Evolutionary conservation across 1,140 invertebrate genomes (phyloP), one percentile per base, ranked within the genome.

Genomic region (Andrena cerasifolii): DNA sequence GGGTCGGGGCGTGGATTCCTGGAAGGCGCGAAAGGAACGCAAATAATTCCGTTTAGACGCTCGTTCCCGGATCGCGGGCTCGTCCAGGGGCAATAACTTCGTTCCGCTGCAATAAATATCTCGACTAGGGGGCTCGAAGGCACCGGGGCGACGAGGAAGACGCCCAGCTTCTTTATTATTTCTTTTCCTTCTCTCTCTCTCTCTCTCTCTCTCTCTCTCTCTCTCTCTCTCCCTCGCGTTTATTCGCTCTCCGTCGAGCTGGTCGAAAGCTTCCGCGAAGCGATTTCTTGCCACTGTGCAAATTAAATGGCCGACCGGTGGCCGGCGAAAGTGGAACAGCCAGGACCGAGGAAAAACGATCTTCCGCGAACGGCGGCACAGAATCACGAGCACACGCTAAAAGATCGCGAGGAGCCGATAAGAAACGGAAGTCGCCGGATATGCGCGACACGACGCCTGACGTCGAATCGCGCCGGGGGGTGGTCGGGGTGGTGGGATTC

Each of bases 61-160:
- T 82, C 53, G 51, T 78, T 61, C 56, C 40, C 33, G 61, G 33
- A 67, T 47, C 47, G 43, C 36, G 54, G 28, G 7, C 53, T 53
- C 56, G 53, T 63, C 47, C 61, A n/a, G n/a, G 10, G 40, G 36
- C 63, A 67, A 70, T 79, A 79, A 82, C 72, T 63, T 82, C 59
- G 45, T 51, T 71, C 49, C 65, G 56, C 62, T 54, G 65, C 78
- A 78, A 82, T 83, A 83, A 82, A 78, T 83, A 83, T 83, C 62
- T 71, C 74, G 73, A 36, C 36, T 43, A 18, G 26, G 61, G 33
- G 49, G 18, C 58, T 36, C 54, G n/a, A n/a, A n/a, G n/a, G 26
- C n/a, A 2, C 8, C 16, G 8, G 36, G 53, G 56, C 36, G 12
- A 54, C 49, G 6, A 24, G 24, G 18, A 3, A 43, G 24, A 26